These are phyloP conservation scores for Struthidea cinerea DNA, from an alignment of 2,113 vertebrate genomes.

Conservation along the genomic window DNA sequence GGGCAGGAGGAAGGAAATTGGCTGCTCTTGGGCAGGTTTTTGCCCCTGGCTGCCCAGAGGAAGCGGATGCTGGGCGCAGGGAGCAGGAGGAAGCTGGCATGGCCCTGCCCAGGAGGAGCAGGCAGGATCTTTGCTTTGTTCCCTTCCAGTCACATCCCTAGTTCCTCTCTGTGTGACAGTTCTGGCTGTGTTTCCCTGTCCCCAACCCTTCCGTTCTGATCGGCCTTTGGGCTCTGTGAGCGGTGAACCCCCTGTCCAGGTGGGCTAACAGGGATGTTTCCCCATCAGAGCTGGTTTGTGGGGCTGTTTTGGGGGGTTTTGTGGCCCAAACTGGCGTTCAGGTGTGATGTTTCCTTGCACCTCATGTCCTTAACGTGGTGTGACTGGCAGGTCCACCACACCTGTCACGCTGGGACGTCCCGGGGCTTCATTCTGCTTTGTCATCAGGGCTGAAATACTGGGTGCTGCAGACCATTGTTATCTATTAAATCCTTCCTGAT, in stretches of 20 bases:
- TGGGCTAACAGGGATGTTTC: background rate
- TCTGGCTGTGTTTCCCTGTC: background rate
- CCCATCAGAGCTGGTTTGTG: background rate
- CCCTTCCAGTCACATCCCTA: background rate
- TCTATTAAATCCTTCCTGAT: background rate
- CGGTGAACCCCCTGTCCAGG: fast-evolving
- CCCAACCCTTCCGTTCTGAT: fast-evolving
- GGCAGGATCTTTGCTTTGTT: background rate
- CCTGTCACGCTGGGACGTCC: fast-evolving
- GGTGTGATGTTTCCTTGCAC: background rate
- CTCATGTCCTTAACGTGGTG: fast-evolving
- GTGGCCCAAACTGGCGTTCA: background rate
- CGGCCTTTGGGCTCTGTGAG: background rate
- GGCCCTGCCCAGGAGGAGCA: background rate
- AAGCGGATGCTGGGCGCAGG: background rate
- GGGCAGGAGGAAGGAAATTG: background rate
- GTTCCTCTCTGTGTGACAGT: background rate
- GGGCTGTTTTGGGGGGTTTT: background rate
- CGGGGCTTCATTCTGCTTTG: background rate
- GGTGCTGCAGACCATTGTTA: background rate
- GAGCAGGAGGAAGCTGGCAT: background rate
- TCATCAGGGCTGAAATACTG: background rate
- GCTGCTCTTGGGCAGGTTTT: background rate
- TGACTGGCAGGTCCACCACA: background rate
- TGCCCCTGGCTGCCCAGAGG: background rate